Evolutionary conservation across 2,888 invertebrate genomes (phyloP), one percentile per base, ranked within the genome.

Genomic region (Brenthis ino): DNA sequence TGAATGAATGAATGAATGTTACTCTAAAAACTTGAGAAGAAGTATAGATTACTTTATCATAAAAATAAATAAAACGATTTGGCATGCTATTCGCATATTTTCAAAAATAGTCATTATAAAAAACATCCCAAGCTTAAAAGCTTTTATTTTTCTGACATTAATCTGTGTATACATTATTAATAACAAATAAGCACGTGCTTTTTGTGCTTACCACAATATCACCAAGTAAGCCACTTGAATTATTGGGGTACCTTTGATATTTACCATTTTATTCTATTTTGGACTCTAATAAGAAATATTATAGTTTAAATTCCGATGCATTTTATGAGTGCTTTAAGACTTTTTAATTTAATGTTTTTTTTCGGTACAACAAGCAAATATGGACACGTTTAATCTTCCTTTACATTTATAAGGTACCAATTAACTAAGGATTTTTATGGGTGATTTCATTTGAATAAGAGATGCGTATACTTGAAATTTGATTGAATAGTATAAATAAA

Each of bases 351-450:
- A 37, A 56, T 20, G 16, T 56, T 12, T 13, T 61, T 55, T 56
- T 56, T 61, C 50, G 20, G 50, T 61, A 61, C 51, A 57, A 65
- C 33, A 55, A 50, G 48, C 37, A 56, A 68, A 65, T 56, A 64
- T 65, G 66, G 63, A 53, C 33, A 50, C 47, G 64, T 43, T 43
- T 76, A 73, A 77, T 74, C 75, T 74, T 65, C 69, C 72, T 64
- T 68, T 57, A 68, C 64, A 57, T 73, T 69, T 77, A 69, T 74
- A 74, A 74, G 68, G 66, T 67, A 73, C 80, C 85, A 83, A 84
- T 85, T 84, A 84, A 81, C 76, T 74, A 75, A 43, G 82, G 81
- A 82, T 85, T 82, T 66, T 79, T 77, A 74, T 72, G 64, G 72
- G 64, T 73, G 74, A 67, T 74, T 79, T 76, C 77, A 65, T 75